These are phyloP conservation scores for Hyposmocoma kahamanoa DNA, from an alignment of 1,140 invertebrate species.

Conservation along the genomic window DNA sequence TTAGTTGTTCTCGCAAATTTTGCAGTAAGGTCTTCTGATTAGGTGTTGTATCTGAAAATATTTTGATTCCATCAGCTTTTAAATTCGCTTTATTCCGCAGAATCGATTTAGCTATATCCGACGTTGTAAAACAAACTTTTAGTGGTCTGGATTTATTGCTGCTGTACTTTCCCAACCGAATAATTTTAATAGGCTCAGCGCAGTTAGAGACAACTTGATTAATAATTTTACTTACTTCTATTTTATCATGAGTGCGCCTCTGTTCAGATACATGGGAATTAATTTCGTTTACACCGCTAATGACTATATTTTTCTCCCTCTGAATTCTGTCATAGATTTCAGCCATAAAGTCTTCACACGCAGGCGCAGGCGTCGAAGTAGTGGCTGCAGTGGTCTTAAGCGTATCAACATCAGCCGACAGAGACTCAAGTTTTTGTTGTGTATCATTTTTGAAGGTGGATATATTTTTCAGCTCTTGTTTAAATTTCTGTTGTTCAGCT, in stretches of 20 bases:
- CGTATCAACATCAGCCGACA: not conserved
- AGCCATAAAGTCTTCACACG: not conserved
- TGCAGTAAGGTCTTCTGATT: not conserved
- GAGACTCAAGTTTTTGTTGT: not conserved
- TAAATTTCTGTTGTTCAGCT: not conserved
- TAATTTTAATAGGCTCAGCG: not conserved
- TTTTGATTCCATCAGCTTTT: not conserved
- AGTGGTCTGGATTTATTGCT: not conserved
- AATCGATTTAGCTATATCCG: not conserved
- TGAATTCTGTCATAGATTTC: not conserved
- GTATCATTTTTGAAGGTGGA: not conserved
- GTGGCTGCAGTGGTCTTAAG: not conserved
- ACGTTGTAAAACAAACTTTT: not conserved
- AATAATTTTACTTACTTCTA: not conserved
- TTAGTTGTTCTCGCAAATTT: not conserved
- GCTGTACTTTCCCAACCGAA: slow-evolving; percentile 1
- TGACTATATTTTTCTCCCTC: slow-evolving; percentile 8
- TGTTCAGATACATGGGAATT: not conserved
- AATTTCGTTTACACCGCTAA: not conserved
- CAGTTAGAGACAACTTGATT: not conserved
- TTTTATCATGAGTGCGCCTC: not conserved
- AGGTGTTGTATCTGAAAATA: slow-evolving; percentile 5
- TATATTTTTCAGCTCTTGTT: not conserved
- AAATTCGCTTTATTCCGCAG: not conserved
- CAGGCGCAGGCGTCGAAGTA: not conserved